Percentiles rank a stretch among this genome's conserved stretches.
Evolutionary conservation across 2,797 vertebrate species (phyloP).

Genomic region (Notoglanidium macrostoma): DNA sequence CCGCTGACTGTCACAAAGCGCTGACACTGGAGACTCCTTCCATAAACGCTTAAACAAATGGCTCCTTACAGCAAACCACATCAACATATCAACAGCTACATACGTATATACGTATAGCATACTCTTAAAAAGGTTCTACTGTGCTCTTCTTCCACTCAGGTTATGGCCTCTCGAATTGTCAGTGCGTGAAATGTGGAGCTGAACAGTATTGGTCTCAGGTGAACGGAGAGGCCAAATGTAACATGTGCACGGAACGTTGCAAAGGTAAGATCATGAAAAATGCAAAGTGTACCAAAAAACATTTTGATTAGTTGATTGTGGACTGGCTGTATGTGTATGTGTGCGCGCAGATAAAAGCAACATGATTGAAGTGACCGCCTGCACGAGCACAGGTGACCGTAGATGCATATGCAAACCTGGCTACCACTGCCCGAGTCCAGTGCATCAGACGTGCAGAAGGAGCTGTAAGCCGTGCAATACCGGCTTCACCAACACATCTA

Average conservation of each 20-base stretch:
- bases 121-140: background rate
- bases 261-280: slow-evolving; percentile 16
- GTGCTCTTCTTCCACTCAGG: slow-evolving; percentile 24
- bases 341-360: slow-evolving; percentile 9
- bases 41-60: background rate
- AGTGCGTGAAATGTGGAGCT: background rate
- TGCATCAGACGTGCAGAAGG: slow-evolving; percentile 43
- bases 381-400: slow-evolving; percentile 22
- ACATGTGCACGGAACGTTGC: background rate
- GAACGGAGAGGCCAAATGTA: background rate
- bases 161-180: background rate
- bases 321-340: background rate
- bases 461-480: slow-evolving; percentile 25
- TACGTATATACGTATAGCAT: background rate
- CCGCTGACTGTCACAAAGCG: background rate
- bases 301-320: background rate
- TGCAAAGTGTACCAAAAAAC: background rate
- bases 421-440: slow-evolving; percentile 18
- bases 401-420: slow-evolving; percentile 51
- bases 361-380: slow-evolving; percentile 25
- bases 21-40: background rate
- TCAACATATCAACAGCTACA: background rate
- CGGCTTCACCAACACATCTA: slow-evolving; percentile 47
- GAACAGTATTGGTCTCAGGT: background rate
- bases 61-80: background rate